Evolutionary conservation across 2,888 invertebrate species (phyloP).

Genomic region (Rotaria macrura): DNA sequence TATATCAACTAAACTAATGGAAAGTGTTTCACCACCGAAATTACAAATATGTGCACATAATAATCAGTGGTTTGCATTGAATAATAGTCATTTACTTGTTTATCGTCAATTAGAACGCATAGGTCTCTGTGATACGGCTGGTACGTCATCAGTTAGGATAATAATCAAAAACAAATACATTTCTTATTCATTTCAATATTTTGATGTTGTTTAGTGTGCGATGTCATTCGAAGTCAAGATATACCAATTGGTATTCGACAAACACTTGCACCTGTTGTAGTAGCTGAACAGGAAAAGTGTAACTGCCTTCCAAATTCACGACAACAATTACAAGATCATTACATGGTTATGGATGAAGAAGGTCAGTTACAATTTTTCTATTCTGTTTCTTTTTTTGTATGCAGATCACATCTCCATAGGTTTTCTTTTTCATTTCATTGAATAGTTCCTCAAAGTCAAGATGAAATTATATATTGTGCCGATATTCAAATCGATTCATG

Average conservation of each 20-base stretch:
- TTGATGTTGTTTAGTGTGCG: neutral
- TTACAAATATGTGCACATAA: constrained; percentile 15
- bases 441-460: neutral
- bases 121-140: constrained; percentile 15
- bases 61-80: constrained; percentile 9
- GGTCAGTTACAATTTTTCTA: neutral
- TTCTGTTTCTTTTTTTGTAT: neutral
- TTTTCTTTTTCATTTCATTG: too few species aligned
- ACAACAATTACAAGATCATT: neutral
- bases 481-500: constrained; percentile 11
- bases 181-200: too few species aligned
- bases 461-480: constrained; percentile 7
- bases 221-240: constrained; percentile 5
- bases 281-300: neutral
- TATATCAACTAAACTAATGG: constrained; percentile 9
- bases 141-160: neutral
- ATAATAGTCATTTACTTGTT: constrained; percentile 12
- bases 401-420: neutral
- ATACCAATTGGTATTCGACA: neutral
- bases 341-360: neutral
- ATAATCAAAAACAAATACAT: neutral
- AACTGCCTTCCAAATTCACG: neutral
- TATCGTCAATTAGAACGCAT: constrained; percentile 13
- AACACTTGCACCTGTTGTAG: neutral
- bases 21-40: constrained; percentile 9